Conservation (phyloP, 1,140 invertebrate species). For the Scaptomyza hsui region DNA sequence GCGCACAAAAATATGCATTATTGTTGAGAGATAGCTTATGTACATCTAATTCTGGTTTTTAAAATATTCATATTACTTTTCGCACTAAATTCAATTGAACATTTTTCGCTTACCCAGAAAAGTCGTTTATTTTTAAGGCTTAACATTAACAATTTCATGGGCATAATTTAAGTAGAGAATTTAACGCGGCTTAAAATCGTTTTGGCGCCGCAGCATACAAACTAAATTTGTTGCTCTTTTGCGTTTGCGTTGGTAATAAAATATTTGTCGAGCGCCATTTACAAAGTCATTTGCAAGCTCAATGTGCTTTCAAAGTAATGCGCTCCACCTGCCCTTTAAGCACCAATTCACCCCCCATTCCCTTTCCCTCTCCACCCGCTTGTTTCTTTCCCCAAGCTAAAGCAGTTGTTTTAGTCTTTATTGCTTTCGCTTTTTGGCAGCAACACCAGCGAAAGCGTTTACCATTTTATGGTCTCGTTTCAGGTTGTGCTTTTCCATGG, state of each 20-base stretch:
- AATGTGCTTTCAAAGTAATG: conserved; percentile 80
- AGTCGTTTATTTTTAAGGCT: background rate
- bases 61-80: too few species aligned
- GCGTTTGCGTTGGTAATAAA: conserved; percentile 68
- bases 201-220: conserved; percentile 26
- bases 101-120: background rate
- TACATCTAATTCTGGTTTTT: too few species aligned
- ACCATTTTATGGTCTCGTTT: conserved; percentile 77
- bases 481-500: conserved; percentile 40
- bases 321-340: conserved; percentile 62
- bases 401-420: conserved; percentile 79
- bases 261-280: conserved; percentile 81
- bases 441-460: conserved; percentile 33
- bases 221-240: conserved; percentile 73
- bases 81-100: background rate
- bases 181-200: conserved; percentile 20
- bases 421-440: conserved; percentile 53
- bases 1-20: too few species aligned
- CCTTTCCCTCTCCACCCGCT: conserved; percentile 2
- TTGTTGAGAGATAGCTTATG: too few species aligned
- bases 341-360: background rate
- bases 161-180: conserved; percentile 10
- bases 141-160: conserved; percentile 29
- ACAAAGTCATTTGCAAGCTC: conserved; percentile 82
- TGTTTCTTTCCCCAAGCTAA: background rate